A percentile compares a stretch with the other conserved stretches of the same genome.
These are phyloP conservation scores for Micromussa lordhowensis DNA, from an alignment of 92 coral and sea anemone species.

Conservation along the genomic window DNA sequence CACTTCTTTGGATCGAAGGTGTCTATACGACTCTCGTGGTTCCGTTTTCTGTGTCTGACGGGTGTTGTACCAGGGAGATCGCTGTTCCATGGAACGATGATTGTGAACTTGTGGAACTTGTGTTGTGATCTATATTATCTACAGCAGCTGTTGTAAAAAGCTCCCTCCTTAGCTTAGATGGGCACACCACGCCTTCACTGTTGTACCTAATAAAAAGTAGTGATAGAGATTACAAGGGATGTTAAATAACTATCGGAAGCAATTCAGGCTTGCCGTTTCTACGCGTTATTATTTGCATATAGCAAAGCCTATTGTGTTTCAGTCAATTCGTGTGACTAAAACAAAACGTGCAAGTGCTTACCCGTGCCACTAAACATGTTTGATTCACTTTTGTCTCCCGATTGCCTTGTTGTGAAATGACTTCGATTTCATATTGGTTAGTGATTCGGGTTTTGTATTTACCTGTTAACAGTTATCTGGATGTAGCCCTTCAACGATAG, in stretches of 20 bases:
- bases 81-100: slow-evolving; percentile 78
- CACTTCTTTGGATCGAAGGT: slow-evolving; percentile 41
- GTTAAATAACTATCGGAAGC: slow-evolving; percentile 37
- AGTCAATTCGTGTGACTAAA: slow-evolving; percentile 32
- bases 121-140: slow-evolving; percentile 79
- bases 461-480: no score
- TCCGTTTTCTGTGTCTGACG: slow-evolving; percentile 41
- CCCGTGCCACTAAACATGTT: slow-evolving; percentile 25
- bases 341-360: slow-evolving; percentile 29
- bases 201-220: slow-evolving; percentile 47
- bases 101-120: slow-evolving; percentile 72
- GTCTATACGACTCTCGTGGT: slow-evolving; percentile 34
- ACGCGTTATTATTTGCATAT: slow-evolving; percentile 30
- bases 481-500: no score
- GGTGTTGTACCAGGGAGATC: slow-evolving; percentile 55
- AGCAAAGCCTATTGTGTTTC: slow-evolving; percentile 34
- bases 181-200: slow-evolving; percentile 69
- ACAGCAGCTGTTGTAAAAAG: slow-evolving; percentile 74
- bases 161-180: slow-evolving; percentile 57
- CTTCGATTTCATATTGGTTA: slow-evolving; percentile 30
- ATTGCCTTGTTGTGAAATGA: slow-evolving; percentile 33
- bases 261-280: slow-evolving; percentile 22
- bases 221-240: slow-evolving; percentile 34
- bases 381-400: slow-evolving; percentile 32
- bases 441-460: slow-evolving; percentile 23